Evolutionary conservation across 2,113 vertebrate species (phyloP).

Genomic region (Daubentonia madagascariensis): DNA sequence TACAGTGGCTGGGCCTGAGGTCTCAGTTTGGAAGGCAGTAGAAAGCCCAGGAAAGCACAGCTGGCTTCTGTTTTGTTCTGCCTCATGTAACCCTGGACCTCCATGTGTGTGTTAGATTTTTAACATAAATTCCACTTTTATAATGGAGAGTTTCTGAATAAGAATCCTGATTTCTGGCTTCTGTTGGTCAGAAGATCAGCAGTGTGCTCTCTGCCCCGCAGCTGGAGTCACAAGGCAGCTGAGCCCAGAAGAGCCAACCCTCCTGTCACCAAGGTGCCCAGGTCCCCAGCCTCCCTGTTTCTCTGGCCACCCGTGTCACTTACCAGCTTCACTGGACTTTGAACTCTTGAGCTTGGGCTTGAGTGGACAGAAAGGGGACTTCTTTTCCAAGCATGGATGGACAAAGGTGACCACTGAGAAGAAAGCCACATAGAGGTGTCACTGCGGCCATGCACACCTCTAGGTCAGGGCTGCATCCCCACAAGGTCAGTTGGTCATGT

Average conservation of each 20-base stretch:
- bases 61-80: neutral
- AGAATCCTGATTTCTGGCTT: neutral
- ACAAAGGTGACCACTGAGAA: neutral
- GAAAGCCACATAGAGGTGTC: neutral
- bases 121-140: neutral
- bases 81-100: neutral
- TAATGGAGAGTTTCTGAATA: neutral
- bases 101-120: neutral
- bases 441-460: neutral
- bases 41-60: neutral
- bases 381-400: neutral
- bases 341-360: neutral
- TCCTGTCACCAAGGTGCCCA: too few species aligned
- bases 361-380: neutral
- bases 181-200: neutral
- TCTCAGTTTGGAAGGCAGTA: neutral
- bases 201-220: neutral
- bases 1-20: neutral
- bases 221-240: neutral
- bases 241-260: rapidly evolving
- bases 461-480: neutral
- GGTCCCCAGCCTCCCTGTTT: neutral
- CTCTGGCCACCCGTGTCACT: neutral
- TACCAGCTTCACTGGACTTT: neutral
- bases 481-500: neutral